Conservation (phyloP, 1,140 invertebrate genomes). For the Gonioctena quinquepunctata region DNA sequence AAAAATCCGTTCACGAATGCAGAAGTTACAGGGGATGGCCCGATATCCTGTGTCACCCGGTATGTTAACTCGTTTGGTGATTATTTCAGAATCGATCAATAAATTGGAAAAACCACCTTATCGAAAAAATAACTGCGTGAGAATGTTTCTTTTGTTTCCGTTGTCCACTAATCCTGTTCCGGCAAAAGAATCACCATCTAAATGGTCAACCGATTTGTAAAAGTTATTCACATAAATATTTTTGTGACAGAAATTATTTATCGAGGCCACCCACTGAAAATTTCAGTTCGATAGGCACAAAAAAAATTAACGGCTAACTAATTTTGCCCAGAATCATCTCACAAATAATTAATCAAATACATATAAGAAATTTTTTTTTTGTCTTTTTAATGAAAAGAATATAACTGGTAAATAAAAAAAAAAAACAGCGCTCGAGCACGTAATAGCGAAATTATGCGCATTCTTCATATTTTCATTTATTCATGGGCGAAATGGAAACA, state of each 20-base stretch:
- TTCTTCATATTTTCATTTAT: conserved; percentile 16
- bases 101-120: too few relatives aligned
- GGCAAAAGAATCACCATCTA: neutral
- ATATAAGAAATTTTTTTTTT: too few relatives aligned
- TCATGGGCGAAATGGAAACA: conserved; percentile 11
- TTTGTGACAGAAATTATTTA: too few relatives aligned
- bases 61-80: too few relatives aligned
- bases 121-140: too few relatives aligned
- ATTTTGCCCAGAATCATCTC: neutral
- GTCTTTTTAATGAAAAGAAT: conserved; percentile 22
- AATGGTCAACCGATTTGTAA: too few relatives aligned
- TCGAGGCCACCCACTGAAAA: neutral
- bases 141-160: too few relatives aligned
- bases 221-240: too few relatives aligned
- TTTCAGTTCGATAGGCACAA: neutral
- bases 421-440: neutral
- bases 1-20: too few relatives aligned
- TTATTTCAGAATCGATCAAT: too few relatives aligned
- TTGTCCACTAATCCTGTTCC: neutral
- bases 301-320: neutral
- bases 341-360: neutral
- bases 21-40: too few relatives aligned
- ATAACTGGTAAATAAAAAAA: conserved; percentile 19
- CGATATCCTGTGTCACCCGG: too few relatives aligned
- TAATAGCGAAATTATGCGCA: conserved; percentile 17